Base-by-base conservation (phyloP, 37 sponge, comb jelly and placozoan genomes). In the Lycopodina hypogea region DNA sequence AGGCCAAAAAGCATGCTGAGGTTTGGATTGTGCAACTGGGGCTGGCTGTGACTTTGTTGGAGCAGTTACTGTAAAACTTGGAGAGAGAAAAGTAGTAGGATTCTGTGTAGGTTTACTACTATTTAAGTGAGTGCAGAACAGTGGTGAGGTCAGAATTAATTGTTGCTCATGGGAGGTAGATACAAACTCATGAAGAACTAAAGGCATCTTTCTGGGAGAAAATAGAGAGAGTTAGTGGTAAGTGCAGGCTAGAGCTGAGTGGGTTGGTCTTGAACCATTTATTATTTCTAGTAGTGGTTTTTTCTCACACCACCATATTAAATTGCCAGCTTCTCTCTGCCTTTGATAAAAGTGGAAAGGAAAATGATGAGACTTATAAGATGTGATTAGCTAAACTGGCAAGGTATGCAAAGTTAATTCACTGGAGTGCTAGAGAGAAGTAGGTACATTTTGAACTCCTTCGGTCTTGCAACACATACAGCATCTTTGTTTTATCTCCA, bases 401-500 rank as follows among this genome's bases (percentile, higher is more conserved):
- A 45, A 53, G 29, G 42, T 72, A 71, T 57, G 72, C 81, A 7
- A 62, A 81, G 30, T 53, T 81, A 7, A 72, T 33, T 48, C 23
- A 34, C 7, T 81, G 81, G 81, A 70, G n/a, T n/a, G n/a, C n/a
- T 15, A 17, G 72, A 56, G 60, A 68, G 71, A 81, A 81, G 57
- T 56, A 71, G 42, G 22, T 81, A 14, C 81, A 70, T 30, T 81
- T 81, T 70, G 81, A 81, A 63, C 61, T 81, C 18, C 72, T 59
- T 32, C 37, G 69, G 72, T n/a, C 24, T 9, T 40, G 81, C 24
- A n/a, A 35, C 3, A 72, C 63, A 29, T 72, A 81, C 32, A n/a
- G 72, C 12, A 34, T 80, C n/a, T 80, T 69, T 69, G 34, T 71
- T 8, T 1, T 81, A 17, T 72, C 72, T 4, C 26, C 71, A 7